These are phyloP conservation scores for Medauroidea extradentata DNA, from an alignment of 1,140 invertebrate genomes.

Conservation along the genomic window DNA sequence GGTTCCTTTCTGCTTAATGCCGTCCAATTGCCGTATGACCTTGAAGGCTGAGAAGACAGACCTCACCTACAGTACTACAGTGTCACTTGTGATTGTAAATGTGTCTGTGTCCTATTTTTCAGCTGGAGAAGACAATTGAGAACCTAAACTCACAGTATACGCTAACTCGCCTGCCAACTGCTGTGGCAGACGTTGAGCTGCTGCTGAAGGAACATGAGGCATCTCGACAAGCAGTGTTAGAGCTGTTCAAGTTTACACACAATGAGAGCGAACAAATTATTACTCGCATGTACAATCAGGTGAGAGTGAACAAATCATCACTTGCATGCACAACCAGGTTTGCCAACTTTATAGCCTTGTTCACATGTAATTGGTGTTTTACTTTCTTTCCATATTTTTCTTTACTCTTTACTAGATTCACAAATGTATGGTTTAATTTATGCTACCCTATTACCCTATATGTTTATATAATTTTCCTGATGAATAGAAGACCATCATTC, in stretches of 20 bases:
- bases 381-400: slow-evolving; percentile 5
- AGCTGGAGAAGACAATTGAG: slow-evolving; percentile 51
- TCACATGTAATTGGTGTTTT: neutral
- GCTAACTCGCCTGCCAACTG: slow-evolving; percentile 40
- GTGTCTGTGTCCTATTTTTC: slow-evolving; percentile 19
- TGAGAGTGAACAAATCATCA: slow-evolving; percentile 61
- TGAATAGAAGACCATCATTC: too few relatives aligned
- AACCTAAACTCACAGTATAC: slow-evolving; percentile 41
- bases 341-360: neutral
- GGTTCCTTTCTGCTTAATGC: too few relatives aligned
- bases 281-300: slow-evolving; percentile 57
- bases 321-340: slow-evolving; percentile 60
- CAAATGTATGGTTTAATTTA: too few relatives aligned
- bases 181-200: slow-evolving; percentile 46
- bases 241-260: slow-evolving; percentile 55
- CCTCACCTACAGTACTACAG: too few relatives aligned
- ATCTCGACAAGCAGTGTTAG: slow-evolving; percentile 51
- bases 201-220: slow-evolving; percentile 56
- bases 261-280: slow-evolving; percentile 60
- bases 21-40: too few relatives aligned
- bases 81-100: too few relatives aligned
- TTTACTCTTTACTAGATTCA: neutral
- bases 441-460: too few relatives aligned
- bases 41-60: too few relatives aligned
- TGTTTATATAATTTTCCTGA: too few relatives aligned